These are phyloP conservation scores for Pycnomerus fuliginosus DNA, from an alignment of 2,888 invertebrate species.

Conservation along the genomic window DNA sequence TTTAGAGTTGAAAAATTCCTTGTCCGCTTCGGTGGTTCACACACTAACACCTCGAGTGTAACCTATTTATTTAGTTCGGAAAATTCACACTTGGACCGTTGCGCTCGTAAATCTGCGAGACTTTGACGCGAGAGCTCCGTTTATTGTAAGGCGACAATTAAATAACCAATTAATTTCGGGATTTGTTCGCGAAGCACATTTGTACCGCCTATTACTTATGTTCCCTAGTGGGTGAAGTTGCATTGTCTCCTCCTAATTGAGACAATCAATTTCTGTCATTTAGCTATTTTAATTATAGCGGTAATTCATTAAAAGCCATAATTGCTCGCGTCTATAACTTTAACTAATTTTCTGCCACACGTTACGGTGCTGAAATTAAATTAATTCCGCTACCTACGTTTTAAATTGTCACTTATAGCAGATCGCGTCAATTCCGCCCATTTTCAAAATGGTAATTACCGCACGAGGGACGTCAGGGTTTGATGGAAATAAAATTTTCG, in stretches of 20 bases:
- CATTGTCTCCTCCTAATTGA: constrained; percentile 48
- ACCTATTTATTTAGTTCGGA: constrained; percentile 23
- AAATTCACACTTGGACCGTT: constrained; percentile 42
- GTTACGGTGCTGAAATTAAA: too few species aligned
- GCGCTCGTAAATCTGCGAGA: background rate
- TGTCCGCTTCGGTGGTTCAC: constrained; percentile 47
- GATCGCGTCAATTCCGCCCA: too few species aligned
- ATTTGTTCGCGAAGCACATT: constrained; percentile 41
- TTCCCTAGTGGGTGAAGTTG: constrained; percentile 36
- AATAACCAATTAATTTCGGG: constrained; percentile 45
- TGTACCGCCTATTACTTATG: constrained; percentile 44
- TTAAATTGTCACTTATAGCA: too few species aligned
- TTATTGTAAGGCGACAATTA: constrained; percentile 24
- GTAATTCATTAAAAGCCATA: constrained; percentile 39
- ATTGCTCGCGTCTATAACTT: constrained; percentile 37
- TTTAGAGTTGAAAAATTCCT: constrained; percentile 45
- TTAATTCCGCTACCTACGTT: too few species aligned
- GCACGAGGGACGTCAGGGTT: too few species aligned
- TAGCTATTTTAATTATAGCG: constrained; percentile 43
- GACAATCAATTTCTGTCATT: constrained; percentile 49
- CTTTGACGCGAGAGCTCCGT: constrained; percentile 20
- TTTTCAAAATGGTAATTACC: too few species aligned
- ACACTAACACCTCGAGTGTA: constrained; percentile 41
- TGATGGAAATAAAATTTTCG: too few species aligned
- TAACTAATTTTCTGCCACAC: constrained; percentile 14